Percentiles rank a stretch among this genome's conserved stretches.
phyloP scores from a whole-genome alignment of 2,113 vertebrate species.

The Clarias gariepinus region DNA sequence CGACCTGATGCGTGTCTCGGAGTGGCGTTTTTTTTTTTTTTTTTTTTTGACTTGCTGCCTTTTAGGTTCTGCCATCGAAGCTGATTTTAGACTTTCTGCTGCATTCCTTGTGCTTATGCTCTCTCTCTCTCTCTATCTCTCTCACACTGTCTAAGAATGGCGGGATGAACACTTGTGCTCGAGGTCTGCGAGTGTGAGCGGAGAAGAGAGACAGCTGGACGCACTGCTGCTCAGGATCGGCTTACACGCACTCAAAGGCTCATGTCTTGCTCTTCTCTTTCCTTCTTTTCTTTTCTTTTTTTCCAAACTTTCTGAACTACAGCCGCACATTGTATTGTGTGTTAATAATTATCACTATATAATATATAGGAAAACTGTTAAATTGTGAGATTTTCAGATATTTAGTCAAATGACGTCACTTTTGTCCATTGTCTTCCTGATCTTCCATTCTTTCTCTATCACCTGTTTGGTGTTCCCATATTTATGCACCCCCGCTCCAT shows the following conservation, averaged over 20 bases:
- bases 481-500: no score
- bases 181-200: constrained; percentile 33
- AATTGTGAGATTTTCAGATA: not conserved
- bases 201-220: constrained; percentile 53
- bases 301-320: not conserved
- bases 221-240: constrained; percentile 41
- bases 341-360: not conserved
- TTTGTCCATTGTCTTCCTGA: not conserved
- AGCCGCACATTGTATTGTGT: no score
- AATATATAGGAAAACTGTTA: not conserved
- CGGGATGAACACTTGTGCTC: constrained; percentile 41
- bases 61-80: not conserved
- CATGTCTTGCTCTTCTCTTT: constrained; percentile 32
- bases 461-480: not conserved
- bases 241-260: constrained; percentile 46
- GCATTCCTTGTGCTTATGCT: not conserved
- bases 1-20: not conserved
- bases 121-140: not conserved
- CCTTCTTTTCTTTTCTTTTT: constrained; percentile 13
- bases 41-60: not conserved
- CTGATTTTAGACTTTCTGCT: not conserved
- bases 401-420: not conserved
- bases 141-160: constrained; percentile 6
- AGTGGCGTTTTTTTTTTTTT: not conserved
- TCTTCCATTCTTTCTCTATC: not conserved